Percentiles rank a stretch among this genome's conserved stretches.
phyloP scores from a whole-genome alignment of 2,888 invertebrate genomes.

The Phengaris alcon region DNA sequence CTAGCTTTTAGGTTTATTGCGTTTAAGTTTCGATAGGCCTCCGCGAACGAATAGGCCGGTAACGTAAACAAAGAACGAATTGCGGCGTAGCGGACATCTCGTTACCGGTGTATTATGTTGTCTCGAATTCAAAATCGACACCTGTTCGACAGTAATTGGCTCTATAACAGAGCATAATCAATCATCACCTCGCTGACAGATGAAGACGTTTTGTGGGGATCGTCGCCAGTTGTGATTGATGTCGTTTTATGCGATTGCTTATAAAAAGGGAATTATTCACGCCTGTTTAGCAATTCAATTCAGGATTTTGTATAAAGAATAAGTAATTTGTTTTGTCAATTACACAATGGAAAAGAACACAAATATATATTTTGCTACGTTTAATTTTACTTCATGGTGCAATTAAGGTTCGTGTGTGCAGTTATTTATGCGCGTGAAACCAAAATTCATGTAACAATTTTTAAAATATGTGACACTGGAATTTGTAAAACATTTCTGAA shows the following conservation, averaged over 20 bases:
- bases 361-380: not conserved
- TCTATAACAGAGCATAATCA: conserved; percentile 41
- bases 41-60: conserved; percentile 44
- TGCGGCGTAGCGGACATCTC: conserved; percentile 64
- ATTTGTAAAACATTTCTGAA: not conserved
- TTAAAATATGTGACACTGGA: not conserved
- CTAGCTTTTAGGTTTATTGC: conserved; percentile 71
- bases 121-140: conserved; percentile 45
- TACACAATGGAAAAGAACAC: not conserved
- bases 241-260: conserved; percentile 22
- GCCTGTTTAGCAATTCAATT: conserved; percentile 12
- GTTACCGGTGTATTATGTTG: conserved; percentile 60
- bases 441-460: not conserved
- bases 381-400: not conserved
- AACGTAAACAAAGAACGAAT: conserved; percentile 67
- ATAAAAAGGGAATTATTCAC: conserved; percentile 24
- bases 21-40: conserved; percentile 63
- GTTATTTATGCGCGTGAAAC: not conserved
- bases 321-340: not conserved
- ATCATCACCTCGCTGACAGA: conserved; percentile 33
- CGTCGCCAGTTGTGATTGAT: conserved; percentile 22
- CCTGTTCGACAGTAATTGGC: conserved; percentile 44
- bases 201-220: conserved; percentile 28
- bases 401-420: not conserved
- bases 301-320: not conserved